Conservation (phyloP, 2,113 vertebrate species). For the Piaya cayana region DNA sequence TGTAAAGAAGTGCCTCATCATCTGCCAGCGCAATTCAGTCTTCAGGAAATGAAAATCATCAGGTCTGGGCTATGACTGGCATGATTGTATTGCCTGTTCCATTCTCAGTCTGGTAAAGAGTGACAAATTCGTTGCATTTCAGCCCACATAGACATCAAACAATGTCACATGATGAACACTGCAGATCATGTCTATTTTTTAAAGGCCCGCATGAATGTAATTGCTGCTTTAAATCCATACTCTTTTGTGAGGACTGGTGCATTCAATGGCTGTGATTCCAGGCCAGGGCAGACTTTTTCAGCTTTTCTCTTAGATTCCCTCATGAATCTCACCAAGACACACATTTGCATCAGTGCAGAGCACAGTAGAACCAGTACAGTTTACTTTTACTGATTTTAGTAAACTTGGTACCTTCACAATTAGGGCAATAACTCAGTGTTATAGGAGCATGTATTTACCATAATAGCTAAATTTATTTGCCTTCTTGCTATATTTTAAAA, state of each 20-base stretch:
- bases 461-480: not conserved
- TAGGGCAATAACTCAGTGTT: not conserved
- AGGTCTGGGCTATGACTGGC: not conserved
- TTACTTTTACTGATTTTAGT: not conserved
- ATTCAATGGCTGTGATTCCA: not conserved
- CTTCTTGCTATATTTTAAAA: not conserved
- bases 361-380: not conserved
- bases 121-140: conserved; percentile 47
- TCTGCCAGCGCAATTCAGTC: not conserved
- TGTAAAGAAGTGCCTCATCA: not conserved
- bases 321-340: not conserved
- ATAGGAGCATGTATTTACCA: not conserved
- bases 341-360: not conserved
- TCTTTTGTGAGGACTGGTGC: not conserved
- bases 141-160: conserved; percentile 25
- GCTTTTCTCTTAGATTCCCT: not conserved
- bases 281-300: not conserved
- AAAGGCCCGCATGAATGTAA: not conserved
- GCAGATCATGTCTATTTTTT: conserved; percentile 14
- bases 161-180: conserved; percentile 9
- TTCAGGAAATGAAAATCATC: not conserved
- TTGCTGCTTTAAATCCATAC: not conserved
- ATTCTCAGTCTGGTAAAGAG: conserved; percentile 22
- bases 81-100: conserved; percentile 3
- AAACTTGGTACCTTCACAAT: not conserved